Evolutionary conservation across 2,888 invertebrate species (phyloP).

Genomic region (Strigamia maritima): DNA sequence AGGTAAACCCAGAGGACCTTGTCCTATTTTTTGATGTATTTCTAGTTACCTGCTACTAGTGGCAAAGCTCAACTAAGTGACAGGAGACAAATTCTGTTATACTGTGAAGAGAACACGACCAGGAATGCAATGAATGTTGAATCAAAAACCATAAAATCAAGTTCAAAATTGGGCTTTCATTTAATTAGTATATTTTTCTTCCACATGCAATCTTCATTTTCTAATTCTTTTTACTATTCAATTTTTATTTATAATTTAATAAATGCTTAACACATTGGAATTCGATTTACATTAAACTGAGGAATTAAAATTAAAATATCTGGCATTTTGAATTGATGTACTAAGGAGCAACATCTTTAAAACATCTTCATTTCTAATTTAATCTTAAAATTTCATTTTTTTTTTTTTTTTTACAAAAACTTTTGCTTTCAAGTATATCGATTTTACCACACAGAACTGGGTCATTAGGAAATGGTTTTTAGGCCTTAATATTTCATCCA

Average conservation of each 20-base stretch:
- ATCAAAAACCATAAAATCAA: neutral
- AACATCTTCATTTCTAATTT: neutral
- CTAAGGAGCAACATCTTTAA: neutral
- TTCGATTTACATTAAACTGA: too few relatives aligned
- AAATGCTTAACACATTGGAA: too few relatives aligned
- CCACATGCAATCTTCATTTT: too few relatives aligned
- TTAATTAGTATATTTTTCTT: too few relatives aligned
- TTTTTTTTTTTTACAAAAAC: neutral
- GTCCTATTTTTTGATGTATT: slow-evolving; percentile 17
- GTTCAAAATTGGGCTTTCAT: neutral
- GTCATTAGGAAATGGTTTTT: slow-evolving; percentile 19
- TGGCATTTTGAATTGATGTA: too few relatives aligned
- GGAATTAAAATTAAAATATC: too few relatives aligned
- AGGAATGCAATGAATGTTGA: neutral
- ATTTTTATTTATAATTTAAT: too few relatives aligned
- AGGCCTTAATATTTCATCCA: slow-evolving; percentile 1
- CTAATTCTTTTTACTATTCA: too few relatives aligned
- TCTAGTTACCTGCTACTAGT: slow-evolving; percentile 4
- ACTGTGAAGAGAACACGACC: neutral
- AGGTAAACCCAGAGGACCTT: slow-evolving; percentile 31
- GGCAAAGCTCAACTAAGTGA: neutral
- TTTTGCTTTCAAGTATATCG: slow-evolving; percentile 17
- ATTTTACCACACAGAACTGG: neutral
- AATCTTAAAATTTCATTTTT: neutral
- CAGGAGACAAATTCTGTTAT: neutral